These are phyloP conservation scores for Narcine bancroftii DNA, from an alignment of 2,113 vertebrate species.

Conservation along the genomic window DNA sequence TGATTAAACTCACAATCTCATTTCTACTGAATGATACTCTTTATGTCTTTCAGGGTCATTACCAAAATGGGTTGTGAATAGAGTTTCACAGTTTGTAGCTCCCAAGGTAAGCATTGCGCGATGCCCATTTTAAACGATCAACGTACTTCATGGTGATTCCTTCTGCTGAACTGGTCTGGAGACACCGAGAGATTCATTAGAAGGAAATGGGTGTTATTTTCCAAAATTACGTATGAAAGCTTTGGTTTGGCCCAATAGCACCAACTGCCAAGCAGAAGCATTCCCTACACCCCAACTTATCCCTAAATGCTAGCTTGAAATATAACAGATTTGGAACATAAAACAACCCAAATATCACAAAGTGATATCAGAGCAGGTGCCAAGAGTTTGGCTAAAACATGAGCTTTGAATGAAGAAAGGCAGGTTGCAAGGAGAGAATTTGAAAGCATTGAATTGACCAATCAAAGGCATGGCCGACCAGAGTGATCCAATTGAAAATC, in stretches of 20 bases:
- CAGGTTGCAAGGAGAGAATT: background rate
- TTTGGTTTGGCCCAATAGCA: background rate
- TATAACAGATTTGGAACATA: too few species aligned
- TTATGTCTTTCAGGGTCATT: constrained; percentile 58
- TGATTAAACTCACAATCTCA: background rate
- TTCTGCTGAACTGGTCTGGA: background rate
- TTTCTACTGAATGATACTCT: background rate
- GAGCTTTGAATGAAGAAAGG: background rate
- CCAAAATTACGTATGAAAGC: background rate
- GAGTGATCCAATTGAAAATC: background rate
- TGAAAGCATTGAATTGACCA: background rate
- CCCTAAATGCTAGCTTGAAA: too few species aligned
- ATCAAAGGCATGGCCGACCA: background rate
- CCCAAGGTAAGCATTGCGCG: constrained; percentile 58
- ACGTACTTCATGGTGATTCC: background rate
- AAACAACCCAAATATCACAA: background rate
- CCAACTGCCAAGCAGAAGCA: too few species aligned
- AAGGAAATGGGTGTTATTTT: background rate
- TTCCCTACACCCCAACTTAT: too few species aligned
- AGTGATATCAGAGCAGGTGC: background rate
- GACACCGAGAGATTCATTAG: background rate
- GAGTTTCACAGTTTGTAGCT: constrained; percentile 74
- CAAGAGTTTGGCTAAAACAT: too few species aligned
- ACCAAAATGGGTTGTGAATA: constrained; percentile 77
- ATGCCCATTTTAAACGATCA: too few species aligned